These are phyloP conservation scores for Nemopilema nomurai DNA, from an alignment of 30 jellyfish, hydroid and myxozoan species.

Conservation along the genomic window DNA sequence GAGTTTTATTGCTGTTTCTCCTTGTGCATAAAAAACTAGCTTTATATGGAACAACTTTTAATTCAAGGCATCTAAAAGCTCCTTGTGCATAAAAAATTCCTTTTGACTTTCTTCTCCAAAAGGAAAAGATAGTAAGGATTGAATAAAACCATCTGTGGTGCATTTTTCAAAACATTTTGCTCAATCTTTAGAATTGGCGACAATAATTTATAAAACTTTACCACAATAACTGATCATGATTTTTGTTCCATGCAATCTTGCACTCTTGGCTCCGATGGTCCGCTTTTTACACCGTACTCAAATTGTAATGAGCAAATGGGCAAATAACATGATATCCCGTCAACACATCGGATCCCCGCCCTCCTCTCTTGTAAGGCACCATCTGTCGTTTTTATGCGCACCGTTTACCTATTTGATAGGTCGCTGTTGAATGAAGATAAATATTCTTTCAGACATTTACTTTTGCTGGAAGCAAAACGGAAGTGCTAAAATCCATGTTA, in stretches of 20 bases:
- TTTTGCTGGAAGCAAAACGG: not conserved
- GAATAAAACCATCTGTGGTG: too few relatives aligned
- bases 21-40: too few relatives aligned
- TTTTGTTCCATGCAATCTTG: not conserved
- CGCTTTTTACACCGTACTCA: not conserved
- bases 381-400: conserved; percentile 48
- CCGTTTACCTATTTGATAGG: not conserved
- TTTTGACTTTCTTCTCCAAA: too few relatives aligned
- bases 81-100: too few relatives aligned
- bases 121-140: too few relatives aligned
- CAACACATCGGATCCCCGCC: not conserved
- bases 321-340: not conserved
- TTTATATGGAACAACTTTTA: too few relatives aligned
- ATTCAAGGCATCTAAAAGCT: too few relatives aligned
- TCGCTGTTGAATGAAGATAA: not conserved
- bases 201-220: too few relatives aligned
- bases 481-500: not conserved
- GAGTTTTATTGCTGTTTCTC: too few relatives aligned
- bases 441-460: not conserved
- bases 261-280: not conserved
- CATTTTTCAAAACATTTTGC: too few relatives aligned
- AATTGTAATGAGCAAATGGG: conserved; percentile 6
- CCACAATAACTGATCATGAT: not conserved
- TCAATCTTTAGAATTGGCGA: too few relatives aligned
- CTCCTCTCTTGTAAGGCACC: conserved; percentile 2